phyloP scores from a whole-genome alignment of 2,888 invertebrate species.

The Griposia aprilina region DNA sequence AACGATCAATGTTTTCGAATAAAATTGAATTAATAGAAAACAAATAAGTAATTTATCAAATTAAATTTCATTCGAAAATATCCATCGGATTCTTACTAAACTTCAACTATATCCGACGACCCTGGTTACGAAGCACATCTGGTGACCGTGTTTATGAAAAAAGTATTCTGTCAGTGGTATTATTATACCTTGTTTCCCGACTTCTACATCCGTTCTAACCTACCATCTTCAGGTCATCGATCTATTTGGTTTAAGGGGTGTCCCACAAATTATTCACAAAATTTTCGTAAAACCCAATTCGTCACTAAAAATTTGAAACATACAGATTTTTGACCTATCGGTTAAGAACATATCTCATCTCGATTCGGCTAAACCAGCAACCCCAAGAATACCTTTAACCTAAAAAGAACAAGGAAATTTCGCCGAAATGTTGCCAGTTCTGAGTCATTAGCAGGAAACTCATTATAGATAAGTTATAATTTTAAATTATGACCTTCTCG shows the following conservation, averaged over 20 bases:
- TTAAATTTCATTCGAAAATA: no score
- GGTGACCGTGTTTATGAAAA: no score
- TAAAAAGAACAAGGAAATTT: constrained; percentile 33
- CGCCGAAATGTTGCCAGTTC: constrained; percentile 22
- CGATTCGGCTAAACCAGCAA: constrained; percentile 23
- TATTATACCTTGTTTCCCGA: neutral
- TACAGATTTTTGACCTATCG: neutral
- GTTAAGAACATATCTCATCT: neutral
- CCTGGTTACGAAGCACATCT: no score
- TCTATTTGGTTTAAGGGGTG: neutral
- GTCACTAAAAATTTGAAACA: neutral
- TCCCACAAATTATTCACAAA: neutral
- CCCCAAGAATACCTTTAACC: constrained; percentile 13
- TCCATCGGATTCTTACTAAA: no score
- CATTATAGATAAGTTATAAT: constrained; percentile 36
- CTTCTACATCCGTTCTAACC: neutral
- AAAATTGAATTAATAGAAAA: no score
- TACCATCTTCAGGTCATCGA: constrained; percentile 7
- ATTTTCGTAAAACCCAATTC: neutral
- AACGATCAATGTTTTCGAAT: no score
- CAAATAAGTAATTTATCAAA: no score
- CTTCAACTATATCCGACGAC: no score
- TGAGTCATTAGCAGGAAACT: constrained; percentile 58
- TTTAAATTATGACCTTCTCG: constrained; percentile 27
- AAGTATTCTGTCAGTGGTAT: neutral